phyloP scores from a whole-genome alignment of 2,113 vertebrate genomes.

The Podarcis cretensis region DNA sequence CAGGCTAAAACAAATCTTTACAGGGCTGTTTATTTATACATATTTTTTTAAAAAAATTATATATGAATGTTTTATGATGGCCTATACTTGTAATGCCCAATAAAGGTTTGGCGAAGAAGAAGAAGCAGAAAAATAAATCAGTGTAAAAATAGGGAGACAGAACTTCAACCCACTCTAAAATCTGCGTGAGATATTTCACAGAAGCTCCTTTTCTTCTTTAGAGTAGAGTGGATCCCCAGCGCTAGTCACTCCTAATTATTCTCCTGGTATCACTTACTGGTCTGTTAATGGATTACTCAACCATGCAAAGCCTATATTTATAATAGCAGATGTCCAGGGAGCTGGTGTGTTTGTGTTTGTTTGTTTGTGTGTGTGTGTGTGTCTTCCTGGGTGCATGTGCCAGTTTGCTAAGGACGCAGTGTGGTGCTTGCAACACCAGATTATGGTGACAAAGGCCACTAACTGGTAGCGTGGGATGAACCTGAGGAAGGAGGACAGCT shows the following conservation, averaged over 20 bases:
- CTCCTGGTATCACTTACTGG: conserved; percentile 51
- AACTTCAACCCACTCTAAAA: not conserved
- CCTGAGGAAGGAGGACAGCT: conserved; percentile 24
- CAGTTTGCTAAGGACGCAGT: conserved; percentile 45
- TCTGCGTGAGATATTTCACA: not conserved
- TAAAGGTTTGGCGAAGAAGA: no score
- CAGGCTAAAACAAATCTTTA: not conserved
- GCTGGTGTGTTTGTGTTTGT: conserved; percentile 26
- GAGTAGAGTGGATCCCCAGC: not conserved
- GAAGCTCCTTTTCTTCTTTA: not conserved
- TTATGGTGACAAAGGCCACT: conserved; percentile 37
- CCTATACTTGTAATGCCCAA: no score
- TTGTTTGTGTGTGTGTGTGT: not conserved
- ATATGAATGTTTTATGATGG: no score
- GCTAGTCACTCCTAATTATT: conserved; percentile 54
- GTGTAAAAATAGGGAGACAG: not conserved
- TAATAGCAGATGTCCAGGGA: conserved; percentile 61
- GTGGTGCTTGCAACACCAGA: not conserved
- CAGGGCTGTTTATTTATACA: no score
- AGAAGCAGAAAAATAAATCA: not conserved
- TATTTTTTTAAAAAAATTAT: no score
- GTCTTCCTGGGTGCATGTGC: not conserved
- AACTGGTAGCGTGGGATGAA: conserved; percentile 7
- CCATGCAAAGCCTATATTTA: conserved; percentile 57
- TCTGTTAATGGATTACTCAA: conserved; percentile 62